These are phyloP conservation scores for Helobdella robusta DNA, from an alignment of 2,888 invertebrate genomes.

Conservation along the genomic window DNA sequence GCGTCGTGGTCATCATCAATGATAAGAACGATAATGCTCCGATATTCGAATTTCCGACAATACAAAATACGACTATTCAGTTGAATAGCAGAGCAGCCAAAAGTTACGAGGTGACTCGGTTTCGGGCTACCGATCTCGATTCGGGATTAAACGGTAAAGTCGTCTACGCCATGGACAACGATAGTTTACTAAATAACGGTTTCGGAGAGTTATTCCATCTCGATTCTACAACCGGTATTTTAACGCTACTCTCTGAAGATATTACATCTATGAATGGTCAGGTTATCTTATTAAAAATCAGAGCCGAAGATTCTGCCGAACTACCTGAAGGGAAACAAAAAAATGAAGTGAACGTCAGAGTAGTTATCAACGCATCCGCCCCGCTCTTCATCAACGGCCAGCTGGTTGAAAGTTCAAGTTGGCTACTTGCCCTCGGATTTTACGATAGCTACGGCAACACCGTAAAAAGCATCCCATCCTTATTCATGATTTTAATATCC, in stretches of 20 bases:
- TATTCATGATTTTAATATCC: neutral
- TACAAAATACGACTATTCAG: constrained; percentile 12
- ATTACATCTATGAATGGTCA: constrained; percentile 3
- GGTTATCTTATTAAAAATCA: constrained; percentile 10
- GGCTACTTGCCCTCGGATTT: constrained; percentile 16
- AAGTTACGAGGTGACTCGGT: constrained; percentile 1
- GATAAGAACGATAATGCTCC: constrained; percentile 18
- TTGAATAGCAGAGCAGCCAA: constrained; percentile 3
- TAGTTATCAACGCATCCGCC: constrained; percentile 18
- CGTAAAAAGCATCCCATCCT: neutral
- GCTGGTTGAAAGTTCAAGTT: constrained; percentile 1
- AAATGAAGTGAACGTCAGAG: constrained; percentile 2
- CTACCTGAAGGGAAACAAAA: neutral
- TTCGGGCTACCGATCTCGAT: constrained; percentile 15
- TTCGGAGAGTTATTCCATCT: constrained; percentile 1
- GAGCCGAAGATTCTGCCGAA: constrained; percentile 7
- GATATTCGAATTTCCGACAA: constrained; percentile 4
- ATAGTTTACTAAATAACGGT: neutral
- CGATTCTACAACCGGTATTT: neutral
- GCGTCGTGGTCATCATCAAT: constrained; percentile 4
- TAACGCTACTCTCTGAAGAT: constrained; percentile 1
- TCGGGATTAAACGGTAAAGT: constrained; percentile 15
- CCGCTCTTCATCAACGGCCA: constrained; percentile 21
- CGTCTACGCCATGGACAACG: constrained; percentile 17
- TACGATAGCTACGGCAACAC: constrained; percentile 7